phyloP scores from a whole-genome alignment of 2,113 vertebrate genomes.

The Furnarius figulus region DNA sequence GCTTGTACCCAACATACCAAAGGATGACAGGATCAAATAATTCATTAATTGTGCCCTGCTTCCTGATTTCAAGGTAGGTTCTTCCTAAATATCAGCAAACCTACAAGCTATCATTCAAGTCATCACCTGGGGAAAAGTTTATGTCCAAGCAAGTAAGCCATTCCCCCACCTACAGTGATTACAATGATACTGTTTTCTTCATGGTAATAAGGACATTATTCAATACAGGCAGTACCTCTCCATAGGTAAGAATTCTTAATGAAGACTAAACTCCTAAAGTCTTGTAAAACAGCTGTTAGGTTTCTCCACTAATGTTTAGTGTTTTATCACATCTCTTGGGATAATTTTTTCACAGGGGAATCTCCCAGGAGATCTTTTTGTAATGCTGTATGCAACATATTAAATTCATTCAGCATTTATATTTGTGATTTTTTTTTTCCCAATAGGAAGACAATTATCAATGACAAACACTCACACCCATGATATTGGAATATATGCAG shows the following conservation, averaged over 20 bases:
- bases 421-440: background rate
- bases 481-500: background rate
- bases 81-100: background rate
- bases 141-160: background rate
- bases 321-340: background rate
- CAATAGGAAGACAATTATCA: background rate
- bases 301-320: background rate
- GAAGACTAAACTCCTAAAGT: background rate
- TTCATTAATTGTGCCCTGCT: background rate
- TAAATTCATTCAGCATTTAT: background rate
- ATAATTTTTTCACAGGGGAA: background rate
- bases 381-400: fast-evolving
- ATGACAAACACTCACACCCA: background rate
- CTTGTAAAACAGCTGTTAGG: background rate
- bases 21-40: background rate
- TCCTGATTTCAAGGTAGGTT: background rate
- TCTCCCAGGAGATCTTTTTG: background rate
- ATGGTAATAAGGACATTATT: background rate
- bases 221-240: background rate
- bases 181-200: background rate
- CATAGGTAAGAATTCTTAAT: background rate
- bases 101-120: background rate
- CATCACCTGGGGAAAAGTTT: background rate
- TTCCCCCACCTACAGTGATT: background rate
- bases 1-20: background rate